Base-by-base conservation (phyloP, 2,888 invertebrate genomes). In the Germaria angustata region DNA sequence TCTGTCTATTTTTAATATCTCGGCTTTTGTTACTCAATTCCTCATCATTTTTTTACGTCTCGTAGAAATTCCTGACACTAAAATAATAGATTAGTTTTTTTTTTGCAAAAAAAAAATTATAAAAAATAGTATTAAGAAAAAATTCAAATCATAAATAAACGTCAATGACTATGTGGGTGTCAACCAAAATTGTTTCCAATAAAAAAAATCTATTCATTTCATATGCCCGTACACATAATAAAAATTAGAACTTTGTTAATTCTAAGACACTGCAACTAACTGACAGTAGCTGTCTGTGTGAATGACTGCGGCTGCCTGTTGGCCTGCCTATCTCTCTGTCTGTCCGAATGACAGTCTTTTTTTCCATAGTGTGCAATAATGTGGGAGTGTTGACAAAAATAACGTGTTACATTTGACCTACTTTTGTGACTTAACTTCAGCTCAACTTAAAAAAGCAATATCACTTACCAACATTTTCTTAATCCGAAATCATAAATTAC, bases 331-430 rank as follows among this genome's bases (percentile, higher is more conserved):
- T 46, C 57, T 24, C 41, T 24, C 34, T 39, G 53, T 55, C 79
- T 24, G 63, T 51, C 32, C 53, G 20, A 34, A 8, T 44, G 34
- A 34, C 36, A 49, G 32, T 9, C 28, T 28, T 5, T 6, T 5
- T 28, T 28, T 28, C 28, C 28, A 28, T n/a, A 15, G 28, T 57
- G 44, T 71, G 72, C 65, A 44, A 41, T 66, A 66, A 79, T 82
- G 82, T 82, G 82, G 82, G 82, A 79, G 82, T 82, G 79, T 71
- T 79, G 53, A 69, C 39, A 69, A 53, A 77, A 79, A 71, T 65
- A 77, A 73, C 77, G 66, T 82, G 75, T 82, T 82, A 82, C 82
- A 82, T 75, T 65, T 79, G 82, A 82, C 82, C 79, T 15, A 82
- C 79, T 66, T 82, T 82, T 66, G 17, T 15, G 15, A 46, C 15